phyloP scores from a whole-genome alignment of 2,113 vertebrate genomes.

The Apistogramma diplotaenia region DNA sequence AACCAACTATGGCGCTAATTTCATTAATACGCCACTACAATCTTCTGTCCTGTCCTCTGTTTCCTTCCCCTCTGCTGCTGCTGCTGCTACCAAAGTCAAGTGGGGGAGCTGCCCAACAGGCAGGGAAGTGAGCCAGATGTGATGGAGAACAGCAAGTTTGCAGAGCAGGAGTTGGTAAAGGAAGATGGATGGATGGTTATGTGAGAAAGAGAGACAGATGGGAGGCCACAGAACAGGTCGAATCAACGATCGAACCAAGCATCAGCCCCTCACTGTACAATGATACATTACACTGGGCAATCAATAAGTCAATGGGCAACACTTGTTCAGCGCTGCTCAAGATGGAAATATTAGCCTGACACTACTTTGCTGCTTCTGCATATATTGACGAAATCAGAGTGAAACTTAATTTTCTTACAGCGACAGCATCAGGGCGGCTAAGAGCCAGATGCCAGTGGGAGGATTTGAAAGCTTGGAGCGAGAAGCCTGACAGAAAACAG shows the following conservation, averaged over 20 bases:
- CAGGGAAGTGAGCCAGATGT: slow-evolving; percentile 16
- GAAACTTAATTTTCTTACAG: slow-evolving; percentile 68
- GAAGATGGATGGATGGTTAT: slow-evolving; percentile 70
- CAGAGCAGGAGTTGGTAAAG: slow-evolving; percentile 35
- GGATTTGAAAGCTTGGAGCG: not conserved
- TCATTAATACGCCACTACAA: slow-evolving; percentile 64
- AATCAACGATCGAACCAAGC: slow-evolving; percentile 58
- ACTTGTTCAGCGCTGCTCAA: slow-evolving; percentile 63
- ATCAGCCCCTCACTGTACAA: slow-evolving; percentile 69
- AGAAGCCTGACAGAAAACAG: not conserved
- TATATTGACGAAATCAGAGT: slow-evolving; percentile 52
- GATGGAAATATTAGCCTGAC: slow-evolving; percentile 68
- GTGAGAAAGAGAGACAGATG: slow-evolving; percentile 78
- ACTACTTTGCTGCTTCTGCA: slow-evolving; percentile 38
- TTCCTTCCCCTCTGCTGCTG: slow-evolving; percentile 11
- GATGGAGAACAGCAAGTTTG: not conserved
- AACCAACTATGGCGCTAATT: slow-evolving; percentile 69
- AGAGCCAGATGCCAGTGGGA: slow-evolving; percentile 64
- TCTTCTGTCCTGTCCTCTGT: slow-evolving; percentile 42
- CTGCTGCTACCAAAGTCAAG: slow-evolving; percentile 11
- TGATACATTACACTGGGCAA: slow-evolving; percentile 68
- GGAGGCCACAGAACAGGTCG: slow-evolving; percentile 60
- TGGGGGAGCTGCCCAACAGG: not conserved
- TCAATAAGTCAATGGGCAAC: slow-evolving; percentile 77
- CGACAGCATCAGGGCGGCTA: slow-evolving; percentile 13